Evolutionary conservation across 2,888 invertebrate species (phyloP), one percentile per base, ranked within the genome.

Genomic region (Drosophila glabriapex): DNA sequence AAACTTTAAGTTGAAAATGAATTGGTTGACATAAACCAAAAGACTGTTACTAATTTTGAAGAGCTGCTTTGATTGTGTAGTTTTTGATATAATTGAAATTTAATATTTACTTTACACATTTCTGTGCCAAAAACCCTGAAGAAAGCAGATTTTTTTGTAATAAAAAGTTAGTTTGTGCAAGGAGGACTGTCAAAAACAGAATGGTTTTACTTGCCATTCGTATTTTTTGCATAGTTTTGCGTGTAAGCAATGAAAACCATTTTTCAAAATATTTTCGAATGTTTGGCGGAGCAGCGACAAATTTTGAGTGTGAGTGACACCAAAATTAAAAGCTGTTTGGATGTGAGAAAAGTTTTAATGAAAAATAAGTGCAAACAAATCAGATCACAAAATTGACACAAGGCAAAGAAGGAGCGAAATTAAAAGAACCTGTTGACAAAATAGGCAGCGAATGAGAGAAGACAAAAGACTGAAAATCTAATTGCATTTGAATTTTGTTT

Each of bases 291-390:
- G 39, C 55, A 54, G 16, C 14, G 14, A 37, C 35, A 52, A 52
- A 67, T 59, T 39, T 46, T 46, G 12, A 35, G n/a, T 25, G 28
- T 16, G 50, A 52, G 19, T 29, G 52, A 49, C 52, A 69, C 46
- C 9, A 43, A 53, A 68, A 63, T 66, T 41, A 33, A 70, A 78
- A 62, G 66, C 67, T n/a, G 55, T 55, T 25, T 65, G 49, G 54
- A 65, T 59, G 46, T 31, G 39, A 58, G 50, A 61, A 50, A 58
- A 29, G 39, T 33, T 39, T 33, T 59, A 77, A 60, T 77, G 43
- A 59, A 72, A 16, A 76, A 73, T 59, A 22, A 54, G 55, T 73
- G 68, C 59, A 73, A 65, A 50, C 62, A 62, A 67, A 64, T 59
- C 55, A 63, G 69, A 64, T 61, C 65, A 69, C 19, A 25, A 49